These are phyloP conservation scores for Macrotrachela quadricornifera DNA, from an alignment of 1,140 invertebrate species.

Conservation along the genomic window DNA sequence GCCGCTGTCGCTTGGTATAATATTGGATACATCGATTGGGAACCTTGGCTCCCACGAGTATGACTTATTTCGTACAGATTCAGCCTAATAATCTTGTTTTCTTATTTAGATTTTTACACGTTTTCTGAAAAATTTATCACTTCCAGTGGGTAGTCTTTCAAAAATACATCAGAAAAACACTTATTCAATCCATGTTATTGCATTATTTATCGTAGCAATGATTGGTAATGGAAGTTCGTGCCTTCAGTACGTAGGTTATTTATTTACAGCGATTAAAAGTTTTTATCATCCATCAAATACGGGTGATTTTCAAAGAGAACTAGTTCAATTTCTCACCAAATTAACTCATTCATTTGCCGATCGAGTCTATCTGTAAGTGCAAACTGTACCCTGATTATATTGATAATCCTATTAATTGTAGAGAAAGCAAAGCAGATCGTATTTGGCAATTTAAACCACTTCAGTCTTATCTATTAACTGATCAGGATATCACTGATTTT, in stretches of 20 bases:
- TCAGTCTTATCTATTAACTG: conserved; percentile 46
- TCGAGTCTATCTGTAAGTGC: too few relatives aligned
- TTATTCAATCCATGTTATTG: conserved; percentile 27
- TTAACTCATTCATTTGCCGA: too few relatives aligned
- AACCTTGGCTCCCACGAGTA: conserved; percentile 47
- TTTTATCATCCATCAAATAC: conserved; percentile 70
- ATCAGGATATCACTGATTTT: conserved; percentile 58
- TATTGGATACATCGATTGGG: conserved; percentile 68
- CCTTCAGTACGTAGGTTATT: conserved; percentile 50
- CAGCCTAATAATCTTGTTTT: too few relatives aligned
- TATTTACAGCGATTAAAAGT: conserved; percentile 60
- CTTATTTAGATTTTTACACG: too few relatives aligned
- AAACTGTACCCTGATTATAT: too few relatives aligned
- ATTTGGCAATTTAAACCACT: conserved; percentile 46
- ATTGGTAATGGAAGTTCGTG: conserved; percentile 34
- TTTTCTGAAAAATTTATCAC: too few relatives aligned
- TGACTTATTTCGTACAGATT: too few relatives aligned
- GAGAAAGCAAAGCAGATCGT: conserved; percentile 39
- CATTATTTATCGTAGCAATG: conserved; percentile 47
- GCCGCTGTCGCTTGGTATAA: conserved; percentile 47
- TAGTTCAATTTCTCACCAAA: too few relatives aligned
- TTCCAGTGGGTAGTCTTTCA: too few relatives aligned
- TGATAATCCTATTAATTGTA: conserved; percentile 13
- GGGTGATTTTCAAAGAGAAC: conserved; percentile 17
- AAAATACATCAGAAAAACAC: too few relatives aligned